These are phyloP conservation scores for Nemotelus pantherinus DNA, from an alignment of 2,888 invertebrate genomes.

Conservation along the genomic window DNA sequence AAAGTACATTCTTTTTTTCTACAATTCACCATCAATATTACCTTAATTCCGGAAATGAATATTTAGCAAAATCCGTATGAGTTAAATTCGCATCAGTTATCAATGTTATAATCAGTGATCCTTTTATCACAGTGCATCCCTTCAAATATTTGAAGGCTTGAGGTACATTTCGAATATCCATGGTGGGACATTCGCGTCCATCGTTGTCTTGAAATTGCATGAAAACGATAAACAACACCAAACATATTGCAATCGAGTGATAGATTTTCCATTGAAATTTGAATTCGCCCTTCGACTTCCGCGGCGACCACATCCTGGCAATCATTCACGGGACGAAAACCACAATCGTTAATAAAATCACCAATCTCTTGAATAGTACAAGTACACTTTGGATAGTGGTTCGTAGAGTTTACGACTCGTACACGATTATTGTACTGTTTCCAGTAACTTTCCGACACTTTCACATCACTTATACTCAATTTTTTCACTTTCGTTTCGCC, in stretches of 20 bases:
- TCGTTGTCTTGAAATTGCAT: background rate
- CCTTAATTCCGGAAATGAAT: constrained; percentile 74
- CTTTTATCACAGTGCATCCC: constrained; percentile 81
- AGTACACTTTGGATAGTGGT: too few species aligned
- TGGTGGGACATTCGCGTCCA: constrained; percentile 67
- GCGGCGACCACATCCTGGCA: too few species aligned
- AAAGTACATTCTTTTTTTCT: too few species aligned
- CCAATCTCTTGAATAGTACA: background rate
- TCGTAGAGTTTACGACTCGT: too few species aligned
- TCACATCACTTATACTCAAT: too few species aligned
- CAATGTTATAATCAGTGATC: constrained; percentile 77
- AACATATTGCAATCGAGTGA: background rate
- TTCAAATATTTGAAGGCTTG: constrained; percentile 65
- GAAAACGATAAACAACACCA: background rate
- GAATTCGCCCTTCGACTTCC: too few species aligned
- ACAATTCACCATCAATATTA: constrained; percentile 37
- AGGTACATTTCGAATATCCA: constrained; percentile 70
- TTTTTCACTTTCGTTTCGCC: too few species aligned
- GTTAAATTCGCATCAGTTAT: constrained; percentile 66
- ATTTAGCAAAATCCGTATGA: constrained; percentile 65
- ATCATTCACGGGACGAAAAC: background rate
- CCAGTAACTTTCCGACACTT: too few species aligned
- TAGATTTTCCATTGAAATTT: background rate
- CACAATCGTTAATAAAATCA: background rate
- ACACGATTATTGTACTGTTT: too few species aligned